Evolutionary conservation across 2,797 vertebrate genomes (phyloP).

Genomic region (Helostoma temminkii): DNA sequence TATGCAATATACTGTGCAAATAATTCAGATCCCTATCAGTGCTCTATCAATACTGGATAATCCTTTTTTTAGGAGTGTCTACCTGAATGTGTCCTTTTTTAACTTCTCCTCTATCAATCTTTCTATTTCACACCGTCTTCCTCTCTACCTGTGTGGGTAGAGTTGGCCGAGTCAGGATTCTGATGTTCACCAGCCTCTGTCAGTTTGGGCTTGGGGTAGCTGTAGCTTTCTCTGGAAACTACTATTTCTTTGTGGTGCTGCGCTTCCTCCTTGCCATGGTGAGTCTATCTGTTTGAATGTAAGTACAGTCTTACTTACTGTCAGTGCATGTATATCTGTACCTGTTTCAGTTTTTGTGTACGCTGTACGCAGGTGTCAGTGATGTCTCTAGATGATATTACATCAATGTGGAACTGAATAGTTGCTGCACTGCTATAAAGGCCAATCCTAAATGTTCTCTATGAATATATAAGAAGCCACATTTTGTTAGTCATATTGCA

Average conservation of each 20-base stretch:
- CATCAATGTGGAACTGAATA: not conserved
- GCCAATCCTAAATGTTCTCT: slow-evolving; percentile 12
- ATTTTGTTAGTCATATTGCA: slow-evolving; percentile 3
- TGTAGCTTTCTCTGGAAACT: slow-evolving; percentile 90
- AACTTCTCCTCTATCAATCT: no score
- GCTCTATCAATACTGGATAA: no score
- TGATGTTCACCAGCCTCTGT: slow-evolving; percentile 89
- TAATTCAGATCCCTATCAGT: no score
- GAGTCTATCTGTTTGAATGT: slow-evolving; percentile 74
- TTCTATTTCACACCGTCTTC: not conserved
- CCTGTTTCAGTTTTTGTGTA: not conserved
- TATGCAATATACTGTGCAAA: no score
- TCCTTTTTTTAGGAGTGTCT: no score
- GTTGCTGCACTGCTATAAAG: not conserved
- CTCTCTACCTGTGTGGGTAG: slow-evolving; percentile 67
- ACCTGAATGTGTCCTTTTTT: no score
- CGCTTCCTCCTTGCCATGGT: slow-evolving; percentile 95
- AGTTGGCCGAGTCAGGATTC: slow-evolving; percentile 87
- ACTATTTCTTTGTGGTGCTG: slow-evolving; percentile 87
- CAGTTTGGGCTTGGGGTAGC: slow-evolving; percentile 90
- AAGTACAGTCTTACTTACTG: not conserved
- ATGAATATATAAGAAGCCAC: not conserved
- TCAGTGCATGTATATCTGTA: not conserved
- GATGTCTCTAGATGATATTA: not conserved
- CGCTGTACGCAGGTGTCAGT: not conserved